These are phyloP conservation scores for Scolopax rusticola DNA, from an alignment of 2,797 vertebrate species.

Conservation along the genomic window DNA sequence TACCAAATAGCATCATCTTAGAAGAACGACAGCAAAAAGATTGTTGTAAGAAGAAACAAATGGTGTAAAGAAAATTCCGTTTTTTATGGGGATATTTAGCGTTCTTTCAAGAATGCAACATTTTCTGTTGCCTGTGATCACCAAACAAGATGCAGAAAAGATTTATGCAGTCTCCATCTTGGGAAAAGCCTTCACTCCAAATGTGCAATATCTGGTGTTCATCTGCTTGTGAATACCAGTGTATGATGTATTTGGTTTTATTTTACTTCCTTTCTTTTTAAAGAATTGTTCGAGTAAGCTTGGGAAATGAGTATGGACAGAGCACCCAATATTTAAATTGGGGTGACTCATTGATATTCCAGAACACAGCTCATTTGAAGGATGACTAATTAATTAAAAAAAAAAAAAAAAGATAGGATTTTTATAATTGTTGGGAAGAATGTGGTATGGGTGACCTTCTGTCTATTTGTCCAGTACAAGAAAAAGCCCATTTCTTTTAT, in stretches of 20 bases:
- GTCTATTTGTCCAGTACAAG: not conserved
- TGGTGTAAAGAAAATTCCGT: not conserved
- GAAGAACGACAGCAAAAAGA: not conserved
- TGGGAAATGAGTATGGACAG: not conserved
- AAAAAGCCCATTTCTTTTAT: not conserved
- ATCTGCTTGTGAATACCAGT: not conserved
- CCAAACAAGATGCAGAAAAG: not conserved
- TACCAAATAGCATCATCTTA: not conserved
- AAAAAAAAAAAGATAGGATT: not conserved
- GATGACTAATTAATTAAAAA: not conserved
- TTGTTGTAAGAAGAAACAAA: not conserved
- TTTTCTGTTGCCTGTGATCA: not conserved
- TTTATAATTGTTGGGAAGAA: not conserved
- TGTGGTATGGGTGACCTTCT: not conserved
- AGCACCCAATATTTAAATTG: not conserved
- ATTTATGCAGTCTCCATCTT: not conserved
- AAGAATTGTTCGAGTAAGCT: not conserved
- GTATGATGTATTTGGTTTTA: not conserved
- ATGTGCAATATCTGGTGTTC: not conserved
- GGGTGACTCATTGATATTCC: not conserved
- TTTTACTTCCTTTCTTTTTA: not conserved
- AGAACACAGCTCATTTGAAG: not conserved
- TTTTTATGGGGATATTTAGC: not conserved
- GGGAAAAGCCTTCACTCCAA: not conserved
- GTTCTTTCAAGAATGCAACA: not conserved